Evolutionary conservation across 2,797 vertebrate species (phyloP), one percentile per base, ranked within the genome.

Genomic region (Sebastes kiyomatsui): DNA sequence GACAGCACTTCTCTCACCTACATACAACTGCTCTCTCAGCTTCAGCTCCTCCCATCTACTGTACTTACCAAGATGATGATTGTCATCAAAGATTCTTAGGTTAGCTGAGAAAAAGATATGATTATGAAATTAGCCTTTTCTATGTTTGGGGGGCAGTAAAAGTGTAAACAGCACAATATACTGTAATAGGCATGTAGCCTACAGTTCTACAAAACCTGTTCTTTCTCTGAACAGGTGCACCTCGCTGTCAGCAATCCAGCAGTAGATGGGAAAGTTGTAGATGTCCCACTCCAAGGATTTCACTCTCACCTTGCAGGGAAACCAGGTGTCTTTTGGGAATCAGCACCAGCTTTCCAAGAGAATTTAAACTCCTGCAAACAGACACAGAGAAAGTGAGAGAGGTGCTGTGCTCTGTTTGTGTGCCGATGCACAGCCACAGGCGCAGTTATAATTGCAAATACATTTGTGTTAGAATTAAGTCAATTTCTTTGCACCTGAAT

Each of bases 311-410:
- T 79, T 77, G 30, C 22, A 12, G n/a, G 66, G 70, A 58, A 85
- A 84, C 79, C 82, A 86, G 54, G 54, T n/a, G 14, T 82, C 69
- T n/a, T 64, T 12, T 16, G 75, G 80, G 11, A 84, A 87, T 84
- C 80, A 77, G 60, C 27, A 64, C 58, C 58, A 83, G 71, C 58
- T 64, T 83, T 42, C 81, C 71, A 20, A 74, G 56, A 35, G 67
- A 75, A 75, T 8, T 4, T 33, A 14, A 62, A 64, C 11, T 56
- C 56, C 71, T 88, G 59, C 22, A 66, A 35, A 68, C 28, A 70
- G 55, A 58, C 20, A 54, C 6, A 25, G 27, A 62, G 59, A 49
- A 25, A 22, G 56, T 13, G 65, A 70, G 30, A 38, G 68, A 46
- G 16, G 18, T 8, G 25, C 22, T 28, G 58, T 25, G 32, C 46